Percentiles rank a stretch among this genome's conserved stretches.
Evolutionary conservation across 1,140 invertebrate genomes (phyloP).

Genomic region (Cephus cinctus): DNA sequence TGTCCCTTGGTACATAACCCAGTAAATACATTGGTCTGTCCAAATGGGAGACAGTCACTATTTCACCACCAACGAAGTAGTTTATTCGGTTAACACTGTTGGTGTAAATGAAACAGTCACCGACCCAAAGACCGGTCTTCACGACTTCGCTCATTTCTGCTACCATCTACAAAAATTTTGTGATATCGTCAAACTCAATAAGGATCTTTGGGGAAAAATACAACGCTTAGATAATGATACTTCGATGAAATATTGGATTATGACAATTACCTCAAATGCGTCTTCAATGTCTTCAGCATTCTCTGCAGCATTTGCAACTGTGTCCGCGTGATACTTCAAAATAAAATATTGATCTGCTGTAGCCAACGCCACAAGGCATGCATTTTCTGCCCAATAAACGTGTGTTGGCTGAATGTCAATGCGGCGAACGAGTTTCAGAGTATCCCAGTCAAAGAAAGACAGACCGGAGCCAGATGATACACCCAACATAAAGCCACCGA

Average conservation of each 20-base stretch:
- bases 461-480: conserved; percentile 92
- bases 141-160: conserved; percentile 90
- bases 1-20: conserved; percentile 97
- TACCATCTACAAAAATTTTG: conserved; percentile 63
- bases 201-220: not conserved
- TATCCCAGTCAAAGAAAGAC: conserved; percentile 98
- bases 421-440: conserved; percentile 84
- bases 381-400: conserved; percentile 97
- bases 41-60: conserved; percentile 96
- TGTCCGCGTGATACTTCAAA: conserved; percentile 81
- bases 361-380: conserved; percentile 89
- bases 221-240: too few relatives aligned
- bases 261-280: conserved; percentile 83
- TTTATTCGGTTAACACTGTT: conserved; percentile 97
- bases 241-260: not conserved
- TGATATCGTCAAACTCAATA: not conserved
- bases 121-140: conserved; percentile 97
- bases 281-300: conserved; percentile 93
- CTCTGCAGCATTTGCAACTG: conserved; percentile 73
- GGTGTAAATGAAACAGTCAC: conserved; percentile 99
- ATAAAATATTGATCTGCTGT: conserved; percentile 97
- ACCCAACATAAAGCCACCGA: conserved; percentile 92
- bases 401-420: conserved; percentile 95
- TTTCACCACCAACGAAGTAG: conserved; percentile 98
- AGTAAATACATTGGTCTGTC: conserved; percentile 92